These are phyloP conservation scores for Steinernema khuongi DNA, from an alignment of 1,140 invertebrate genomes.

Conservation along the genomic window DNA sequence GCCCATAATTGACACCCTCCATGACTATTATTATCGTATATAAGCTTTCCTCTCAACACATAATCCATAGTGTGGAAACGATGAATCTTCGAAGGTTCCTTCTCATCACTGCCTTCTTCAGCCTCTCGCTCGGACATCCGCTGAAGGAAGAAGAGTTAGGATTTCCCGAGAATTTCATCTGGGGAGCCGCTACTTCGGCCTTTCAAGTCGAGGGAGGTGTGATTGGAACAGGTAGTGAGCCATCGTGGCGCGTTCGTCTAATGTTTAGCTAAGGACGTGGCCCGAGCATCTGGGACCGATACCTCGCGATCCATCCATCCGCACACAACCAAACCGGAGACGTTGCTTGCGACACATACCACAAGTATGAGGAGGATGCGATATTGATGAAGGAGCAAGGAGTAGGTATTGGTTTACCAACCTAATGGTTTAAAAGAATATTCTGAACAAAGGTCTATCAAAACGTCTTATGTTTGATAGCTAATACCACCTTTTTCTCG, in stretches of 20 bases:
- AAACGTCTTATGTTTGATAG: too few relatives aligned
- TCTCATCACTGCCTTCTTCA: too few relatives aligned
- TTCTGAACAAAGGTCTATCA: too few relatives aligned
- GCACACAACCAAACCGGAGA: constrained; percentile 35
- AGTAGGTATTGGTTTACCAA: neutral
- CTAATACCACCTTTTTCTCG: too few relatives aligned
- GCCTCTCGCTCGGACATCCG: too few relatives aligned
- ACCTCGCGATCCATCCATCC: constrained; percentile 15
- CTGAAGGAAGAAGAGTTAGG: too few relatives aligned
- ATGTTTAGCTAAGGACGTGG: constrained; percentile 42
- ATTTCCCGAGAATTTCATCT: constrained; percentile 60
- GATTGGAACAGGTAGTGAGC: constrained; percentile 58
- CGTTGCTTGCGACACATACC: constrained; percentile 40
- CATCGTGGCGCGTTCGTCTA: neutral
- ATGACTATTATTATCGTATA: too few relatives aligned
- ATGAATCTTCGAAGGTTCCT: too few relatives aligned
- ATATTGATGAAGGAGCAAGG: constrained; percentile 30
- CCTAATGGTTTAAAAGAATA: too few relatives aligned
- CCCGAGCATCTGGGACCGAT: constrained; percentile 41
- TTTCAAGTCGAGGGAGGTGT: constrained; percentile 61
- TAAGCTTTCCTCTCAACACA: too few relatives aligned
- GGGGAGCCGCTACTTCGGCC: constrained; percentile 60
- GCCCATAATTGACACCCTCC: too few relatives aligned
- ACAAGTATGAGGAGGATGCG: constrained; percentile 43
- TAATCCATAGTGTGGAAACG: too few relatives aligned